These are phyloP conservation scores for Synanthedon myopaeformis DNA, from an alignment of 2,888 invertebrate genomes.

Conservation along the genomic window DNA sequence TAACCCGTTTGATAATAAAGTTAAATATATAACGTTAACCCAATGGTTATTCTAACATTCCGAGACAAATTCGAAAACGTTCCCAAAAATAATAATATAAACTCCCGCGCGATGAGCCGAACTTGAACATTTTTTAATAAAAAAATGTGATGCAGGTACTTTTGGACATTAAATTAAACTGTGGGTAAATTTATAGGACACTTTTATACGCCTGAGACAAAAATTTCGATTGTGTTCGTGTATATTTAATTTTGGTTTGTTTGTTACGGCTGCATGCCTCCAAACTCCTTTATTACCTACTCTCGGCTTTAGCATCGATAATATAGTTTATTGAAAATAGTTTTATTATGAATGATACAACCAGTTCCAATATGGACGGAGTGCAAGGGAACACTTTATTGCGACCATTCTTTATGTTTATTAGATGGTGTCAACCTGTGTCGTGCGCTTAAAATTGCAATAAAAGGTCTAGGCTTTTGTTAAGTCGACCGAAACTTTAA, in stretches of 20 bases:
- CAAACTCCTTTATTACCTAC: conserved; percentile 55
- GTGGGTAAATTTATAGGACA: conserved; percentile 71
- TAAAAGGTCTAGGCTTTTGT: not conserved
- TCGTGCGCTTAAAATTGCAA: not conserved
- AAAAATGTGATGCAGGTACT: conserved; percentile 60
- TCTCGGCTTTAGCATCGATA: conserved; percentile 52
- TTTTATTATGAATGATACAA: conserved; percentile 65
- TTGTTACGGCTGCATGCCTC: conserved; percentile 50
- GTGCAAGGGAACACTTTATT: not conserved
- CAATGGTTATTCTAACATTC: conserved; percentile 15
- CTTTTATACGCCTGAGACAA: conserved; percentile 69
- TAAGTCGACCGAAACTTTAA: no score
- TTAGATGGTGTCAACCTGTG: not conserved
- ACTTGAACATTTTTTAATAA: conserved; percentile 59
- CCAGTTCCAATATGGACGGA: conserved; percentile 24
- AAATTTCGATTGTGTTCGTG: conserved; percentile 69
- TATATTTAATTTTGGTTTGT: conserved; percentile 71
- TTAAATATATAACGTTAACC: conserved; percentile 1
- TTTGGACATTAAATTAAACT: conserved; percentile 70
- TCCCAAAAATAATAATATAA: conserved; percentile 64
- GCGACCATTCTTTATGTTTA: not conserved
- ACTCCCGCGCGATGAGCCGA: conserved; percentile 59
- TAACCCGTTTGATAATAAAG: not conserved
- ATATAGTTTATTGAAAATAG: conserved; percentile 55
- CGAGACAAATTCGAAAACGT: conserved; percentile 60